Percentiles rank a stretch among this genome's conserved stretches.
These are phyloP conservation scores for Ypsolopha sequella DNA, from an alignment of 2,888 invertebrate genomes.

Conservation along the genomic window DNA sequence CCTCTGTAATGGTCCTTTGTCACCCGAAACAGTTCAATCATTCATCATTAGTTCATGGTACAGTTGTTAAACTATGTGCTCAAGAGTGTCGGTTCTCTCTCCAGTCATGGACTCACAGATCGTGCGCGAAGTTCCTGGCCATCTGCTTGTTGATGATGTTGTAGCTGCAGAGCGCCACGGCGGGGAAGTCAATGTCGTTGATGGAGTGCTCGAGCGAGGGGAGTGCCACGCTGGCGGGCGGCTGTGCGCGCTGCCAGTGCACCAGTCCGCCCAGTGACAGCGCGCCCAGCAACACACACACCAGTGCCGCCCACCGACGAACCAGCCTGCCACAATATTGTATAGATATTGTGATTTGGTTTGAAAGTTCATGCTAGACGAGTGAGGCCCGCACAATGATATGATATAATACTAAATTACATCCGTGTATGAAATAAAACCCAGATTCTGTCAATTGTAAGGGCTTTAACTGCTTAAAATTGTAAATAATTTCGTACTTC, in stretches of 20 bases:
- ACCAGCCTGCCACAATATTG: not conserved
- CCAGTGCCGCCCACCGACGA: constrained; percentile 2
- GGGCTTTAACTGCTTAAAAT: too few species aligned
- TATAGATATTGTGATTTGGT: too few species aligned
- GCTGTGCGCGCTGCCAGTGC: constrained; percentile 3
- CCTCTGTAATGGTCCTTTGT: too few species aligned
- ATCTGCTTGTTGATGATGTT: constrained; percentile 53
- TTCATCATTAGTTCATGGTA: too few species aligned
- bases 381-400: too few species aligned
- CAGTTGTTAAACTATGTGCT: too few species aligned
- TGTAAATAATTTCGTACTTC: too few species aligned
- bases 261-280: constrained; percentile 7
- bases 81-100: not conserved
- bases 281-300: constrained; percentile 7
- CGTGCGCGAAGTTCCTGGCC: constrained; percentile 27
- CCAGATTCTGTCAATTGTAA: too few species aligned
- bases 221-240: constrained; percentile 25
- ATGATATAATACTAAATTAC: too few species aligned
- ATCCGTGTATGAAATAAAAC: too few species aligned
- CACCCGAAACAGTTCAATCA: too few species aligned
- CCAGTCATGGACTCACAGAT: constrained; percentile 29
- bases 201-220: constrained; percentile 41
- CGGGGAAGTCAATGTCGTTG: constrained; percentile 67
- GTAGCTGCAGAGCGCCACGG: constrained; percentile 68
- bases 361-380: too few species aligned